These are phyloP conservation scores for Amblyopsis rosae DNA, from an alignment of 2,113 vertebrate species.

Conservation along the genomic window DNA sequence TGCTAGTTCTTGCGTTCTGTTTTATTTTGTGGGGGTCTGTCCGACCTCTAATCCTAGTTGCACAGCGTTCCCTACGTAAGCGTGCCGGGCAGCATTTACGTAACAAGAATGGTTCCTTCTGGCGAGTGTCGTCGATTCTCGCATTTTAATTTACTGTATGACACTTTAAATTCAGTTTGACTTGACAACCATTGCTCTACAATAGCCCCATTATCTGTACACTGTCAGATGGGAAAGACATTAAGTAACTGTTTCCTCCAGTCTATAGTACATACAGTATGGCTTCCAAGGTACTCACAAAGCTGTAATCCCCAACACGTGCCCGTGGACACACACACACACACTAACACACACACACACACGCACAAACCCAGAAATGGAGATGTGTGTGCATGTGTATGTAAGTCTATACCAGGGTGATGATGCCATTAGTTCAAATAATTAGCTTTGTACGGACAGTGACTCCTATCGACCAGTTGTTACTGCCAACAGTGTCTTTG, in stretches of 20 bases:
- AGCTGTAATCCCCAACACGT: not conserved
- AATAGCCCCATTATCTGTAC: constrained; percentile 36
- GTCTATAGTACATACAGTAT: constrained; percentile 4
- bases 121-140: too few relatives aligned
- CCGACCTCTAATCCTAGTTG: too few relatives aligned
- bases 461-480: constrained; percentile 62
- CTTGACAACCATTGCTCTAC: constrained; percentile 10
- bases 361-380: not conserved
- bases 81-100: too few relatives aligned
- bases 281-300: too few relatives aligned
- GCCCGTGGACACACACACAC: not conserved
- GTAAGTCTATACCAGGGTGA: constrained; percentile 39
- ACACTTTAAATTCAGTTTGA: too few relatives aligned
- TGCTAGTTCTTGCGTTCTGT: too few relatives aligned
- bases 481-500: constrained; percentile 45
- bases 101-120: too few relatives aligned
- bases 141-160: too few relatives aligned
- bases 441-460: constrained; percentile 63
- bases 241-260: constrained; percentile 17
- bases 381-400: not conserved
- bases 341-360: not conserved
- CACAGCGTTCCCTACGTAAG: too few relatives aligned
- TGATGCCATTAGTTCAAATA: constrained; percentile 52
- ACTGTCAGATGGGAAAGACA: constrained; percentile 22
- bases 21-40: too few relatives aligned